These are phyloP conservation scores for Alethe castanea DNA, from an alignment of 2,113 vertebrate species.

Conservation along the genomic window DNA sequence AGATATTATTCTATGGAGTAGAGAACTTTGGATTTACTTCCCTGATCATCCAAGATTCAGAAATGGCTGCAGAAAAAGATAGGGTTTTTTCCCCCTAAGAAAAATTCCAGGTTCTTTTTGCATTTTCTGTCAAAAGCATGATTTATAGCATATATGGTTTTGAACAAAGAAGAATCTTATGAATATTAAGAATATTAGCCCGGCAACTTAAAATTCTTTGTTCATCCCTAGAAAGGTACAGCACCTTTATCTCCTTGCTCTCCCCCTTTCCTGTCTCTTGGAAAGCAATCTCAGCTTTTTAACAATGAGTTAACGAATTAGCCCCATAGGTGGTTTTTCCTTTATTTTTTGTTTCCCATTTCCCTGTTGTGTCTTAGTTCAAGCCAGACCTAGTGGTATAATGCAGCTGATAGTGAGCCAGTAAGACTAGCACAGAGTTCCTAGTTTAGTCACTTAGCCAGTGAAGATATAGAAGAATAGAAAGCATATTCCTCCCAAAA, in stretches of 20 bases:
- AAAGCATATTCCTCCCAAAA: background rate
- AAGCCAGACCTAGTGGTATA: background rate
- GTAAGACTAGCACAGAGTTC: background rate
- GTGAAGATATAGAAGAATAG: background rate
- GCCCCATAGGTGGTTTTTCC: rapidly evolving
- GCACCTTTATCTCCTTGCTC: background rate
- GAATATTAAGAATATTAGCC: background rate
- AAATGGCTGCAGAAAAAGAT: background rate
- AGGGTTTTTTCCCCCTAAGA: background rate
- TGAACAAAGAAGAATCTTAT: background rate
- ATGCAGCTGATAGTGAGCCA: background rate
- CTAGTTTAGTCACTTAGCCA: background rate
- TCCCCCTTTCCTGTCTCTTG: background rate
- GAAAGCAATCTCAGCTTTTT: background rate
- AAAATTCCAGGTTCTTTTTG: background rate
- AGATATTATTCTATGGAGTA: background rate
- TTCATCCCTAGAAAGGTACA: background rate
- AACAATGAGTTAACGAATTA: background rate
- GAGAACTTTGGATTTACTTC: background rate
- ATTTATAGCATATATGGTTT: background rate
- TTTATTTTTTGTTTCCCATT: background rate
- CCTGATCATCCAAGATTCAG: background rate
- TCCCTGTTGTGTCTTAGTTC: background rate
- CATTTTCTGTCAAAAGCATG: background rate
- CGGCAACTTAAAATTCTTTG: background rate